Conservation (phyloP, 2,797 vertebrate genomes). For the Tokudaia muenninki region DNA sequence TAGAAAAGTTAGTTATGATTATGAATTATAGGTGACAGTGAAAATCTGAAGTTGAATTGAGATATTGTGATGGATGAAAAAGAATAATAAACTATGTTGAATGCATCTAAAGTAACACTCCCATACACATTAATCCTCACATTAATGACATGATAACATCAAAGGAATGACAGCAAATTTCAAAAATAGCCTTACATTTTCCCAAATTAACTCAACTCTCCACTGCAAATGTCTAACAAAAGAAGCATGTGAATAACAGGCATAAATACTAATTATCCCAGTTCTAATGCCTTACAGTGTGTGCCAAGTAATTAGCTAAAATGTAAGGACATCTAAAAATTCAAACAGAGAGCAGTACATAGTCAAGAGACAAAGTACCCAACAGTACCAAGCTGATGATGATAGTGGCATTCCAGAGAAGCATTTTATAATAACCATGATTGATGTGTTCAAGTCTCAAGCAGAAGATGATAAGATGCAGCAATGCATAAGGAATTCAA, state of each 20-base stretch:
- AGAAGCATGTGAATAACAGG: background rate
- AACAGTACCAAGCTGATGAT: background rate
- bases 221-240: background rate
- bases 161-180: background rate
- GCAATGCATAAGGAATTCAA: background rate
- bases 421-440: background rate
- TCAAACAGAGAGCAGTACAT: background rate
- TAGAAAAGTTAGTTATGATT: background rate
- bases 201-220: background rate
- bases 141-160: background rate
- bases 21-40: background rate
- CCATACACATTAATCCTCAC: background rate
- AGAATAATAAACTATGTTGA: background rate
- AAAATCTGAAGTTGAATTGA: background rate
- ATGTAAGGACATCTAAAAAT: background rate
- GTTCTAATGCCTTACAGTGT: background rate
- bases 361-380: background rate
- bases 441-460: background rate
- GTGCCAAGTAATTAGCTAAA: background rate
- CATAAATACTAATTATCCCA: constrained; percentile 22
- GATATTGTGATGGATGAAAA: background rate
- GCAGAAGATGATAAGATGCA: background rate
- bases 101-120: background rate
- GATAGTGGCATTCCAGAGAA: background rate
- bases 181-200: background rate